phyloP scores from a whole-genome alignment of 1,140 invertebrate species.

The Pemphigus obesinymphae region DNA sequence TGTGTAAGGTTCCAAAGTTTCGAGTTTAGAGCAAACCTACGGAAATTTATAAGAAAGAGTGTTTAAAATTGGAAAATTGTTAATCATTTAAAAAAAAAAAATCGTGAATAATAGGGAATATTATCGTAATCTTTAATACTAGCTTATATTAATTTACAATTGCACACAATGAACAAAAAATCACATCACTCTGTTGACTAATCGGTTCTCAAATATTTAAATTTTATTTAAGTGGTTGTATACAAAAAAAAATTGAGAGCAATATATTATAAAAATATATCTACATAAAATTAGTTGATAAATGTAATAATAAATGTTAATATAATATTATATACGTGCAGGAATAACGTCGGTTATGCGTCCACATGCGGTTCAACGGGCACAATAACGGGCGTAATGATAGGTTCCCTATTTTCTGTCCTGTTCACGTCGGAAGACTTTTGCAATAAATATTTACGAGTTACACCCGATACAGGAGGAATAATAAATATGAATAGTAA shows the following conservation, averaged over 20 bases:
- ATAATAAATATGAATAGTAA: conserved; percentile 79
- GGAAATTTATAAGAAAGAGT: too few relatives aligned
- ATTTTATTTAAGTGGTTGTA: too few relatives aligned
- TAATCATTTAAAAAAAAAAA: too few relatives aligned
- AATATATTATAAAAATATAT: too few relatives aligned
- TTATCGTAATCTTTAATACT: too few relatives aligned
- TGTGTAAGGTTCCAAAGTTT: too few relatives aligned
- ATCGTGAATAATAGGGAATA: too few relatives aligned
- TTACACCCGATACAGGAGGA: conserved; percentile 62
- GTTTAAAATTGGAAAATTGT: too few relatives aligned
- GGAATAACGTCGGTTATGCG: conserved; percentile 92
- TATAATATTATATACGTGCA: conserved; percentile 48
- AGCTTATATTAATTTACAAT: neutral
- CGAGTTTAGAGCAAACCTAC: too few relatives aligned
- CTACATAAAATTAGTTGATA: too few relatives aligned
- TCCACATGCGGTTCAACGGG: conserved; percentile 98
- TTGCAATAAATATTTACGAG: conserved; percentile 87
- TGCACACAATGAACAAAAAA: neutral
- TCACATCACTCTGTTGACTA: neutral
- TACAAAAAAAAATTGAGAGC: too few relatives aligned
- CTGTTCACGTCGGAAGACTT: conserved; percentile 93
- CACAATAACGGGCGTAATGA: conserved; percentile 94
- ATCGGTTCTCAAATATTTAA: neutral
- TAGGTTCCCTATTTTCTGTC: conserved; percentile 95
- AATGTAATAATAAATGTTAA: too few relatives aligned